Evolutionary conservation across 2,888 invertebrate species (phyloP).

Genomic region (Oxycera nigricornis): DNA sequence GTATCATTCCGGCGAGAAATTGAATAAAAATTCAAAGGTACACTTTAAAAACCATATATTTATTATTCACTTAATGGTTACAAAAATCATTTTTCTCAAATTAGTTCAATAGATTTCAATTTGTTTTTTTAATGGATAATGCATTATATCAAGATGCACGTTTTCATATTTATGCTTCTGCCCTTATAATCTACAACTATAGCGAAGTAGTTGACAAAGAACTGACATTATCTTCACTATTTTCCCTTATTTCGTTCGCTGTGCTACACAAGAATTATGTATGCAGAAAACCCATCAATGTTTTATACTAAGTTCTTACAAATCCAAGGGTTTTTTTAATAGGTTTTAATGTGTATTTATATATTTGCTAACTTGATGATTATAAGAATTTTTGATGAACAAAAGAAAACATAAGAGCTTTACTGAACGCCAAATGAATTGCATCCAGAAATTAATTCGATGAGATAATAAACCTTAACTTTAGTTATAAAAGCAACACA

Average conservation of each 20-base stretch:
- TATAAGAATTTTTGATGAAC: no score
- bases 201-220: not conserved
- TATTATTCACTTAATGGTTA: conserved; percentile 23
- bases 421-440: no score
- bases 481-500: conserved; percentile 1
- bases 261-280: no score
- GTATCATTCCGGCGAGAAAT: no score
- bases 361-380: no score
- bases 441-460: not conserved
- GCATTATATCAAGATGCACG: not conserved
- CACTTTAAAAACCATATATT: conserved; percentile 28
- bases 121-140: conserved; percentile 10
- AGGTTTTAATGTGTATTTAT: no score
- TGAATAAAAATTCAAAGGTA: not conserved
- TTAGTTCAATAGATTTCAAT: conserved; percentile 14
- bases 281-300: no score
- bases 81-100: conserved; percentile 28
- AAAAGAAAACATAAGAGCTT: no score
- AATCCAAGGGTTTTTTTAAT: no score
- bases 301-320: no score
- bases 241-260: no score
- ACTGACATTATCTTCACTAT: not conserved
- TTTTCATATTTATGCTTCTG: not conserved
- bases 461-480: not conserved
- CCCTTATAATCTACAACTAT: not conserved